Base-by-base conservation (phyloP, 1,140 invertebrate species). In the Leptinotarsa undecemlineata region DNA sequence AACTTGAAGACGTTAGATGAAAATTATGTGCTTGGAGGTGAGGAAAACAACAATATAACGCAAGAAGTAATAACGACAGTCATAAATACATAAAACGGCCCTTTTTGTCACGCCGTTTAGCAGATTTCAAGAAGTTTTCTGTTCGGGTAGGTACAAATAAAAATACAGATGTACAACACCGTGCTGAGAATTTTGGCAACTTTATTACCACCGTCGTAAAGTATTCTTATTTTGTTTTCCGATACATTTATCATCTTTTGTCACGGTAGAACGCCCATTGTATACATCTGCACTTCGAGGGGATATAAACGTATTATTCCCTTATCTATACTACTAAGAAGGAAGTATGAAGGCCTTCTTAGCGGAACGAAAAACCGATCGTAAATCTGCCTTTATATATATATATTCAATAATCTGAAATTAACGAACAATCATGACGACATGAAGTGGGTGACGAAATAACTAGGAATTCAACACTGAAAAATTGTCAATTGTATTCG, bases 31-130 rank as follows among this genome's bases (percentile, higher is more conserved):
- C n/a, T 57, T 6, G 6, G 51, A 57, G 69, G 69, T n/a, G 42
- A 68, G 17, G 66, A 14, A 68, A 68, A 68, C 42, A 42, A 60
- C 69, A 60, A 71, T 71, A 62, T 60, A 71, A 61, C 68, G 51
- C 57, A 71, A 71, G 21, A 33, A 26, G 69, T 57, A 70, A 70
- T 70, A 70, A 70, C 68, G 14, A 11, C n/a, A 23, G 69, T 33
- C 69, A 23, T 71, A 71, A 71, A 71, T 71, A 71, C 48, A 61
- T 71, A 26, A 71, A 71, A 71, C n/a, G 17, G 69, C 15, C 20
- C 23, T 71, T 61, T 71, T 71, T 26, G 69, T 33, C 66, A 68
- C 66, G 33, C 66, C 42, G 23, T 42, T 68, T 68, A 68, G 66
- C 23, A 42, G 23, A 68, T 68, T 68, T 68, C 33, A 42, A 68